Base-by-base conservation (phyloP, 2,113 vertebrate genomes). In the Lepus timidus region DNA sequence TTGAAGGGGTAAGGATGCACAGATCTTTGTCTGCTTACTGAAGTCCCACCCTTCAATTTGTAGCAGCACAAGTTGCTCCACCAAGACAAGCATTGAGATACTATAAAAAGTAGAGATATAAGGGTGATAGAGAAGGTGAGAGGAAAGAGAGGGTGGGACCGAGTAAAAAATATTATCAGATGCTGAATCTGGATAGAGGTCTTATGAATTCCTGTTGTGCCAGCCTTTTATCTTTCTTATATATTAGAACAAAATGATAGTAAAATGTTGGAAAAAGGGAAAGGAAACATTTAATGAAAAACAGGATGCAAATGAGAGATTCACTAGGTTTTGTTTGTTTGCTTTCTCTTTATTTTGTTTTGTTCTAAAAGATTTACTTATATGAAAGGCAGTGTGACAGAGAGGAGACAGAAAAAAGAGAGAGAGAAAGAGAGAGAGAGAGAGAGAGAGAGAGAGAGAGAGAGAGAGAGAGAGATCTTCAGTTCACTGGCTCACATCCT, bases 1-100 rank as follows among this genome's bases (percentile, higher is more conserved):
- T 3, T 29, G 19, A 51, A 85, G 20, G 2, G 1, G 25, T 1
- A 2, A 10, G 13, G 23, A 64, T 31, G 13, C 25, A 81, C 4
- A 14, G 16, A 9, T 23, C 22, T 61, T 80, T 27, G 20, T 49
- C 61, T 25, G 4, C 64, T 27, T 44, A 23, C 2, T 74, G 49
- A 25, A 1, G 33, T 0, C 20, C 17, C 17, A 25, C 9, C 0
- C 31, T 9, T 33, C 58, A 4, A 17, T 20, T 27, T 3, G 17
- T 39, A 68, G 14, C 1, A 62, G 0, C 4, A 4, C 51, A 29
- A 80, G 39, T 20, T 68, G 7, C 33, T 7, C 12, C 31, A 79
- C 12, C 51, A 76, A 86, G n/a, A 22, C 27, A 75, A 76, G 9
- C 14, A 61, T 17, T 25, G 19, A 8, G 10, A 4, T 8, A 11